Evolutionary conservation across 2,797 vertebrate species (phyloP), one percentile per base, ranked within the genome.

Genomic region (Gastrophryne carolinensis): DNA sequence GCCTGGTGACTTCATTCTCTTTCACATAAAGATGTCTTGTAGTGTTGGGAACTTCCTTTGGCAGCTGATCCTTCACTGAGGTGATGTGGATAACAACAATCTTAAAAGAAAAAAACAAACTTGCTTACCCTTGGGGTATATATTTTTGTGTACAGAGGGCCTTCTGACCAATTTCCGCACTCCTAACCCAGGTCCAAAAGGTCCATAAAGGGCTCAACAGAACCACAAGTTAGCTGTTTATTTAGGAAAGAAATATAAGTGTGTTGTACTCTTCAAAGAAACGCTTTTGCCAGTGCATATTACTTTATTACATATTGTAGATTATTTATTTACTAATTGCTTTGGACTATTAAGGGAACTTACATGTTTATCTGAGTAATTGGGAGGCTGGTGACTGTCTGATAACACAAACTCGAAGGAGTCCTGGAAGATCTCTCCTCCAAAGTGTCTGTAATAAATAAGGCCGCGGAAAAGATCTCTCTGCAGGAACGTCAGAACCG

Each of bases 21-120:
- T 82, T 92, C 70, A 93, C 84, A 4, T 82, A 73, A 75, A 92
- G 84, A 23, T 86, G 87, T 27, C 88, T 86, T 4, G 84, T 56
- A 5, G 82, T 85, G 57, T 84, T 87, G 0, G 78, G 27, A 4
- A 81, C 81, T 82, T 94, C 87, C 78, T 85, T 82, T 3, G 91
- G 90, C 5, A 93, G 80, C 86, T 91, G 90, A 82, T 93, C 90
- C 75, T 92, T 92, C 73, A 93, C 87, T 1, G 84, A 58, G 61
- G 86, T 91, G 44, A 94, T 82, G 0, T 78, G 81, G 74, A 90
- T 82, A 65, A 91, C 85, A 76, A 91, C 81, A 0, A 80, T 90
- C 89, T 92, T 80, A 10, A 68, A 79, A 67, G 66, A 24, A 35
- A 49, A 21, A 3, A 7, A 15, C 3, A 34, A 58, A 12, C 9